phyloP scores from a whole-genome alignment of 2,888 invertebrate species.

The Cyclophora albipunctata region DNA sequence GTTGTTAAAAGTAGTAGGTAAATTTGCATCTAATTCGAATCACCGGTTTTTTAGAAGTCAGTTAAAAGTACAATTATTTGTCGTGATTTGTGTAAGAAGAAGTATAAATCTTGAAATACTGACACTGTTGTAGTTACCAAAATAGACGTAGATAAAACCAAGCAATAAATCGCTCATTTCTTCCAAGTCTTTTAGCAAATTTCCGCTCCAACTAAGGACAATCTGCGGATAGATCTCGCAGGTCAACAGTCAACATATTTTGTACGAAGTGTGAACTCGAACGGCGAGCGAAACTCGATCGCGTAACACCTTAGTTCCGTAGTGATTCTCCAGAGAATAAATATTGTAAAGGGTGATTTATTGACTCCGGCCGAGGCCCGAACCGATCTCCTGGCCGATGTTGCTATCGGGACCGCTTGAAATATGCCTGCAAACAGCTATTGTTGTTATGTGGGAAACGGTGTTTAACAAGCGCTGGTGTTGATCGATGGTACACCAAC shows the following conservation, averaged over 20 bases:
- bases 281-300: conserved; percentile 24
- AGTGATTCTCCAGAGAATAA: conserved; percentile 63
- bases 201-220: too few species aligned
- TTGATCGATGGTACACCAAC: conserved; percentile 60
- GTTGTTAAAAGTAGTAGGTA: too few species aligned
- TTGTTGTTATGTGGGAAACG: conserved; percentile 73
- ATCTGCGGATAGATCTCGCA: too few species aligned
- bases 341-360: conserved; percentile 74
- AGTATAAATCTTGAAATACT: too few species aligned
- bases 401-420: conserved; percentile 68
- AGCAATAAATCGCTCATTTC: too few species aligned
- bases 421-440: conserved; percentile 69
- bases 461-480: conserved; percentile 68
- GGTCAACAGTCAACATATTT: background rate
- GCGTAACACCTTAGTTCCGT: conserved; percentile 37
- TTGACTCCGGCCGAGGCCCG: conserved; percentile 53
- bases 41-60: too few species aligned
- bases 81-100: too few species aligned
- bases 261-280: conserved; percentile 12
- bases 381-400: conserved; percentile 62
- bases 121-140: too few species aligned
- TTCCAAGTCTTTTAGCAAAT: too few species aligned
- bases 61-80: too few species aligned
- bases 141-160: too few species aligned
- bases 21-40: too few species aligned